Evolutionary conservation across 2,113 vertebrate species (phyloP).

Genomic region (Ptychochromis oligacanthus): DNA sequence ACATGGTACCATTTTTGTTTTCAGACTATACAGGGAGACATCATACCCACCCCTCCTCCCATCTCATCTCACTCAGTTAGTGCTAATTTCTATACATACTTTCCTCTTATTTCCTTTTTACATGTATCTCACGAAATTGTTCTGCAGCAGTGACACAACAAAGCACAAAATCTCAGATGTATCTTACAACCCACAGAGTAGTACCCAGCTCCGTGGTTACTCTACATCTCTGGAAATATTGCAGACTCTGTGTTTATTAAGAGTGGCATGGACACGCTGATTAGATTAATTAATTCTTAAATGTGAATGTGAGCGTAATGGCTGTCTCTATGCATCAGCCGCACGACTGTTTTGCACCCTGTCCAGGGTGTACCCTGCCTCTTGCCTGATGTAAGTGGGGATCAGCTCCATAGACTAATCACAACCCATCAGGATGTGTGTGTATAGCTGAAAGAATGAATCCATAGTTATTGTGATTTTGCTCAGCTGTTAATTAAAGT

Average conservation of each 20-base stretch:
- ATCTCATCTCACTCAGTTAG: background rate
- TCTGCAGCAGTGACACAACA: no score
- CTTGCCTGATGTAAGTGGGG: background rate
- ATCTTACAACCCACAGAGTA: no score
- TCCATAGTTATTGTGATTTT: background rate
- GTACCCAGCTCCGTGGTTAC: no score
- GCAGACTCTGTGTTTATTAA: background rate
- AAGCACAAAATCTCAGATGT: no score
- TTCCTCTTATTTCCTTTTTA: background rate
- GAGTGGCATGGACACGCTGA: background rate
- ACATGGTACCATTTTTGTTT: background rate
- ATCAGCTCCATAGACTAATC: background rate
- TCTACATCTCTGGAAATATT: background rate
- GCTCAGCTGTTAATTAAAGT: background rate
- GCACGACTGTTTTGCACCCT: background rate
- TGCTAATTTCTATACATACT: background rate
- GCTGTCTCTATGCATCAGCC: background rate
- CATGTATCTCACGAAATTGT: no score
- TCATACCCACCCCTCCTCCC: background rate
- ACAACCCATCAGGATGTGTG: background rate
- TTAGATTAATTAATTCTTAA: background rate
- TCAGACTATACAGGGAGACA: background rate
- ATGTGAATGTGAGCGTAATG: background rate
- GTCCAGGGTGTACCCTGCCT: background rate
- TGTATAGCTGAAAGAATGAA: background rate